These are phyloP conservation scores for Felis catus DNA, from an alignment of 2,113 vertebrate species.

Conservation along the genomic window DNA sequence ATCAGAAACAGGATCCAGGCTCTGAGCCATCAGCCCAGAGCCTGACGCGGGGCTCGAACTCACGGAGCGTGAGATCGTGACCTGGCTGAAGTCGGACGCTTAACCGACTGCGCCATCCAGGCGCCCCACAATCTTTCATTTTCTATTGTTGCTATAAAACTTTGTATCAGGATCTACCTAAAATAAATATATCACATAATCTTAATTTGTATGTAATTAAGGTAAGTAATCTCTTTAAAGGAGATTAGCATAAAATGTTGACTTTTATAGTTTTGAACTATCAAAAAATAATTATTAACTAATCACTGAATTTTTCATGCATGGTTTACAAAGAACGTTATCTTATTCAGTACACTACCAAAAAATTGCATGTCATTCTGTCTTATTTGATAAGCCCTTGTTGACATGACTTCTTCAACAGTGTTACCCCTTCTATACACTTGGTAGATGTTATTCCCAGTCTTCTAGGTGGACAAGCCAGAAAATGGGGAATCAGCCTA, in stretches of 20 bases:
- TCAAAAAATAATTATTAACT: conserved; percentile 29
- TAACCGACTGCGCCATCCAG: no score
- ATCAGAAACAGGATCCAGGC: no score
- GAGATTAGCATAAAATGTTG: background rate
- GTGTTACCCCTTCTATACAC: background rate
- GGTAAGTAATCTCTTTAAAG: conserved; percentile 27
- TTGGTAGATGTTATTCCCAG: background rate
- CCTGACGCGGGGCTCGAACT: no score
- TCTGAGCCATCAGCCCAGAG: no score
- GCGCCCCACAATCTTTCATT: background rate
- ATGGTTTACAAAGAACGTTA: background rate
- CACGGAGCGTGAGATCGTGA: no score
- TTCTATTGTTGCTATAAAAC: background rate
- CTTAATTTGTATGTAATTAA: background rate
- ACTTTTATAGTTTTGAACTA: background rate
- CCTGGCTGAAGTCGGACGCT: no score
- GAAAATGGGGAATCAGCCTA: background rate
- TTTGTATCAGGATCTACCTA: background rate
- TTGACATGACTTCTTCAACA: background rate
- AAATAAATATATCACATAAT: conserved; percentile 26
- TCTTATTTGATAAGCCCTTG: background rate
- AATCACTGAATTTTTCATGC: background rate
- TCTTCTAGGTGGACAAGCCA: background rate
- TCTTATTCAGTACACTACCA: background rate
- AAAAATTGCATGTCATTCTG: background rate